phyloP scores from a whole-genome alignment of 37 sponge, comb jelly and placozoan species.

The Beroe forskalii region DNA sequence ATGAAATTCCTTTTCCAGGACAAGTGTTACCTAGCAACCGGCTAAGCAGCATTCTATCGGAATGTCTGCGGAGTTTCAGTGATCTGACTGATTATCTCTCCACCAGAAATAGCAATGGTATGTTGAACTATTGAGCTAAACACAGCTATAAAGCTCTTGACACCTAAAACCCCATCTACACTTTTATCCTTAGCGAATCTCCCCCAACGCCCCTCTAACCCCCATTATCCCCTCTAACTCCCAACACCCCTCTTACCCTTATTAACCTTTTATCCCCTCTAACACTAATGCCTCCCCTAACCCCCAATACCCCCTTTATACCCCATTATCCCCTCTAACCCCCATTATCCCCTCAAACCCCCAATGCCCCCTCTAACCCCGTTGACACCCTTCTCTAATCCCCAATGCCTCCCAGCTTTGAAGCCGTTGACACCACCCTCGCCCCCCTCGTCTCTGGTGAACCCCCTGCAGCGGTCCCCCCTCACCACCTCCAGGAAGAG shows the following conservation, averaged over 20 bases:
- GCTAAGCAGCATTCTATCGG: conserved; percentile 26
- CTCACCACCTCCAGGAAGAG: neutral
- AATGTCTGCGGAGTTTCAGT: conserved; percentile 17
- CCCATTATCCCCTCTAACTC: neutral
- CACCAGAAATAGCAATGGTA: neutral
- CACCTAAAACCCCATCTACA: neutral
- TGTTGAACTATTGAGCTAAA: neutral
- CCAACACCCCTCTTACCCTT: too few relatives aligned
- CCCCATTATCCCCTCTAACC: too few relatives aligned
- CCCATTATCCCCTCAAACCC: too few relatives aligned
- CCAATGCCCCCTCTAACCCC: neutral
- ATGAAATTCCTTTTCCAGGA: too few relatives aligned
- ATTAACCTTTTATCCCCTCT: too few relatives aligned
- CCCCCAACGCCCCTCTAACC: neutral
- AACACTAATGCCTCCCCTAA: too few relatives aligned
- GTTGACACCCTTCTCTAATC: neutral
- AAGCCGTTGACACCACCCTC: conserved; percentile 52
- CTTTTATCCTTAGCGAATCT: neutral
- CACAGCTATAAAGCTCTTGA: neutral
- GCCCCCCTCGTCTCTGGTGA: conserved; percentile 1
- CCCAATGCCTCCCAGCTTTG: neutral
- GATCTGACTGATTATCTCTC: conserved; percentile 37
- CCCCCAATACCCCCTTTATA: too few relatives aligned
- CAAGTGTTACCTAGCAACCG: conserved; percentile 63
- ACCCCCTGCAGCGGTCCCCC: neutral